Percentiles rank a stretch among this genome's conserved stretches.
These are phyloP conservation scores for Camponotus vicinus DNA, from an alignment of 1,140 invertebrate species.

Conservation along the genomic window DNA sequence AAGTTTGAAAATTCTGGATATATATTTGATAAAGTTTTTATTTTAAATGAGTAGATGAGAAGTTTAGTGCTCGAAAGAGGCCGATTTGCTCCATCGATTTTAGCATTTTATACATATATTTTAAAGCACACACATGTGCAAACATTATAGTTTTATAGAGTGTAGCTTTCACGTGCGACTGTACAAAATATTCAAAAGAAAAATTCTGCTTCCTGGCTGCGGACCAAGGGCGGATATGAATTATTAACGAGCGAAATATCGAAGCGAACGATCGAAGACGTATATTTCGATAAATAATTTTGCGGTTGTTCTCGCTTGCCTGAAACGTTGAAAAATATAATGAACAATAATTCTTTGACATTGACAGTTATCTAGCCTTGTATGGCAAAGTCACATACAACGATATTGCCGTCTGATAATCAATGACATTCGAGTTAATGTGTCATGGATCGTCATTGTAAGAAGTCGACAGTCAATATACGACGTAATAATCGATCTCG, in stretches of 20 bases:
- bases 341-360: not conserved
- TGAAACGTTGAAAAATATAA: conserved; percentile 18
- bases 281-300: conserved; percentile 33
- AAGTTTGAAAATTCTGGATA: not conserved
- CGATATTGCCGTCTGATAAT: conserved; percentile 33
- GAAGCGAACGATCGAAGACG: not conserved
- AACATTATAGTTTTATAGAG: not conserved
- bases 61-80: not conserved
- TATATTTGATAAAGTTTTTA: not conserved
- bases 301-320: not conserved
- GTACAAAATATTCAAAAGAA: conserved; percentile 4
- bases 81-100: not conserved
- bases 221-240: not conserved
- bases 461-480: not conserved
- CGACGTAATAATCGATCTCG: conserved; percentile 21
- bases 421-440: conserved; percentile 48
- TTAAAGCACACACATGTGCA: not conserved
- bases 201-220: not conserved
- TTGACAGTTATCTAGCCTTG: conserved; percentile 10
- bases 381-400: conserved; percentile 18
- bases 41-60: not conserved
- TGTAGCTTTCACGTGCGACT: not conserved
- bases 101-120: not conserved
- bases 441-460: conserved; percentile 12
- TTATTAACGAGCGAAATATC: conserved; percentile 21